Conservation (phyloP, 2,113 vertebrate genomes). For the Ursus arctos region DNA sequence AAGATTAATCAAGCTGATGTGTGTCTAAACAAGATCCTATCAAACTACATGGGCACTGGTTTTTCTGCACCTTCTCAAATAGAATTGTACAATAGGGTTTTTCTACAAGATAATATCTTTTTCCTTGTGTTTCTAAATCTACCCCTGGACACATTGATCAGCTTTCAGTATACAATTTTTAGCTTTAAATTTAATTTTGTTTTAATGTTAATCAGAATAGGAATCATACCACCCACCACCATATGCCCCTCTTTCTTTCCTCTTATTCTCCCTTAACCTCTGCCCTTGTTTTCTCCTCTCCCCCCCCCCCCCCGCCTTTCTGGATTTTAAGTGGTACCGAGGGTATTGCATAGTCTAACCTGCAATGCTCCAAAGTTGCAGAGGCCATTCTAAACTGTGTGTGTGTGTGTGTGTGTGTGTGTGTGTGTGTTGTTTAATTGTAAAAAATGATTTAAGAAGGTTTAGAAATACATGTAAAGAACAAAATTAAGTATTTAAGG, state of each 20-base stretch:
- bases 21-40: not conserved
- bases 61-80: not conserved
- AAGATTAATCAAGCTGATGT: not conserved
- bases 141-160: not conserved
- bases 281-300: not conserved
- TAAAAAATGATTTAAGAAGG: not conserved
- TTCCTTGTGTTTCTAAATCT: not conserved
- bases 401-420: not conserved
- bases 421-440: not conserved
- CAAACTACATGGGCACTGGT: not conserved
- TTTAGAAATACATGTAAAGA: not conserved
- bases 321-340: constrained; percentile 2
- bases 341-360: not conserved
- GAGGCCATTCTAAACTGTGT: not conserved
- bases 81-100: not conserved
- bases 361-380: not conserved
- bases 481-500: constrained; percentile 12
- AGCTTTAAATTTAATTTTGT: not conserved
- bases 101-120: not conserved
- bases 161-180: not conserved
- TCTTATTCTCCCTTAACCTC: not conserved
- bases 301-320: not conserved
- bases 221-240: not conserved
- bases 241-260: not conserved
- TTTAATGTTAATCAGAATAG: not conserved